Evolutionary conservation across 1,140 invertebrate genomes (phyloP), one percentile per base, ranked within the genome.

Genomic region (Asbolus verrucosus): DNA sequence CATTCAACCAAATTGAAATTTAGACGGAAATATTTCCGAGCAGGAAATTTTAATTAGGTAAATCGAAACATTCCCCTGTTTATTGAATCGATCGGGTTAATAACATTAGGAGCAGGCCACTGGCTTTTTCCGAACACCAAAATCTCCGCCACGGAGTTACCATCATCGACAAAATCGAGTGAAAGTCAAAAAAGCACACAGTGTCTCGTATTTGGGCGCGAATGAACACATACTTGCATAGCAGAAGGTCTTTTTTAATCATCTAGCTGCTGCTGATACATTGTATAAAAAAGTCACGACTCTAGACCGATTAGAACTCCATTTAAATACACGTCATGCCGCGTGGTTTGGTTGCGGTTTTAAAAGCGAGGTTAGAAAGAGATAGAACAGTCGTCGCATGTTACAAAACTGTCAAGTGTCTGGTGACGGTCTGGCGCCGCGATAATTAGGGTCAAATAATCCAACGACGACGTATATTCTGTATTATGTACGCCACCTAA

Each of bases 381-480:
- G 46, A 54, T 11, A 11, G 14, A 19, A 46, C 24, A 19, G 14
- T 54, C n/a, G 46, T 54, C 46, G 27, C 46, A 54, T 63, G 61
- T 24, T 39, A 63, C n/a, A 8, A 18, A 63, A 66, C 27, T 46
- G 21, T 36, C 46, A 60, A 60, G 31, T 61, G 50, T 68, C 50
- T 68, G 50, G 50, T 60, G 46, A 31, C 50, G 46, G 46, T 68
- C 50, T 68, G 66, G 66, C 66, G 66, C 66, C 66, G 46, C 33
- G n/a, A 54, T 68, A 68, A 68, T 68, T 68, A 68, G 66, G 66
- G 66, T 68, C 66, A 68, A 61, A 61, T 39, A 61, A 41, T 41
- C 31, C 14, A 61, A 8, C 39, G 36, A 39, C 16, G 61, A 38
- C 33, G 33, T 36, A 36, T 36, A 36, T 36, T 36, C n/a, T 11